A percentile compares a stretch with the other conserved stretches of the same genome.
These are phyloP conservation scores for Crocodylus rhombifer DNA, from an alignment of 2,797 vertebrate species.

Conservation along the genomic window DNA sequence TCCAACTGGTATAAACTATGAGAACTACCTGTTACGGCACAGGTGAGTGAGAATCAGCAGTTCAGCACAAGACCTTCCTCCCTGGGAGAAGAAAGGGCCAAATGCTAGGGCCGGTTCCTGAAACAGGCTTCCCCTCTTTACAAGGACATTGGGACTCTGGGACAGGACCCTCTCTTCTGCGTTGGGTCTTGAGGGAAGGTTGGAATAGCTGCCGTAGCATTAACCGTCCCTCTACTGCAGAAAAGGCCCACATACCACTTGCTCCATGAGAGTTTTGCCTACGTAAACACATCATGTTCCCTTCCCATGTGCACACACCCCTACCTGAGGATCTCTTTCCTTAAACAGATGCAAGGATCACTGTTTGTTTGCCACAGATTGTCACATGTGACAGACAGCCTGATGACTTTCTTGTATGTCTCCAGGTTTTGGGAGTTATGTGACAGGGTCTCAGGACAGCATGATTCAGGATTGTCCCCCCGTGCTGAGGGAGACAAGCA, in stretches of 20 bases:
- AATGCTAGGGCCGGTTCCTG: too few relatives aligned
- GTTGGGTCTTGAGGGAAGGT: neutral
- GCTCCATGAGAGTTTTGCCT: neutral
- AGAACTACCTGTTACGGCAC: neutral
- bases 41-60: neutral
- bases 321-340: neutral
- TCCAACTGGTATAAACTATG: neutral
- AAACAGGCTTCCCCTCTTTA: too few relatives aligned
- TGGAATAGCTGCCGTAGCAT: neutral
- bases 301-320: neutral
- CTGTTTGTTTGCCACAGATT: fast-evolving
- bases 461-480: fast-evolving
- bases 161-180: neutral
- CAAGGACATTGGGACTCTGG: neutral
- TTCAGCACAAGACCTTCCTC: neutral
- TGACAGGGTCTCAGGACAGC: neutral
- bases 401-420: neutral
- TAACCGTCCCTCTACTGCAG: neutral
- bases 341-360: neutral
- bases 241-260: neutral
- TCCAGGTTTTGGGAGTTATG: neutral
- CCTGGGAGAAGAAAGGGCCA: too few relatives aligned
- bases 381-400: fast-evolving
- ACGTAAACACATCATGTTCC: neutral
- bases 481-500: neutral